Evolutionary conservation across 2,797 vertebrate species (phyloP), one percentile per base, ranked within the genome.

Genomic region (Gambelia wislizenii): DNA sequence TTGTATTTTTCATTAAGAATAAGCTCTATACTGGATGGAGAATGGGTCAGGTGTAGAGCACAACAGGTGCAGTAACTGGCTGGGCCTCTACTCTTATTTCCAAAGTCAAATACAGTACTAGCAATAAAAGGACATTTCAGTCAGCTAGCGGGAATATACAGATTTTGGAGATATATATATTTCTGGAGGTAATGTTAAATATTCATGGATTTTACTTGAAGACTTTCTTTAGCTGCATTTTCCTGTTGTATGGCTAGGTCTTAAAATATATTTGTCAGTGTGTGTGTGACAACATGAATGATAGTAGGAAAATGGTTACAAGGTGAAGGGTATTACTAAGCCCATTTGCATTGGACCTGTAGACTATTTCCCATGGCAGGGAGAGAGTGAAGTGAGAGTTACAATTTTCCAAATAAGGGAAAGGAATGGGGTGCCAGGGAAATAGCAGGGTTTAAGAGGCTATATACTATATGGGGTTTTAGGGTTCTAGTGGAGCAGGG

Each of bases 1-100:
- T 90, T 93, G 91, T 91, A 85, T 95, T 95, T 89, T 96, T 95
- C 94, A 96, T 96, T 96, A 95, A 96, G 87, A 93, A 94, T 90
- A 95, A 91, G 92, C 42, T 90, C 87, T 89, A 78, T 84, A 92
- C 90, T 75, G 89, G 87, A 92, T 95, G 91, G 91, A 70, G 83
- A 87, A 88, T 86, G 88, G 94, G 95, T 95, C 95, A 95, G 92
- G 94, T 96, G 89, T 95, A 93, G 92, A 20, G 86, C 87, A 84
- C 89, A 95, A 94, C 93, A 96, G 95, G 96, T 95, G 95, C 89
- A 83, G 69, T 0, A 0, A 88, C 6, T 86, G 81, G 67, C 87
- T 91, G 92, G 92, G 90, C 92, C 90, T 90, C 94, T 91, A 77
- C 84, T 93, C 47, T 78, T 95, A 90, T 91, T 87, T 87, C 88